phyloP scores from a whole-genome alignment of 2,113 vertebrate genomes.

The Pseudolaguvia tuberculata region DNA sequence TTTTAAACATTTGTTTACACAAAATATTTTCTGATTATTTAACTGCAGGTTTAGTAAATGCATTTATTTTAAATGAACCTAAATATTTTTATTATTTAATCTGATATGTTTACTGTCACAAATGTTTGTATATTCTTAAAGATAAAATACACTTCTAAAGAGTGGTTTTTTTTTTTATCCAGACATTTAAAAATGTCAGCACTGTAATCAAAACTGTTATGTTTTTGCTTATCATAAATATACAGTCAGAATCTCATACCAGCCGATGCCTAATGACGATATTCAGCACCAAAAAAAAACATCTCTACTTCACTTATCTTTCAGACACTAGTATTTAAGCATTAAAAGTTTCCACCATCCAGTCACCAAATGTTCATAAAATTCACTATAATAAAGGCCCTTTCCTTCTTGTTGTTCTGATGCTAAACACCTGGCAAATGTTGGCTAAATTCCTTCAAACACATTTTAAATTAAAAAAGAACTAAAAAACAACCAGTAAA shows the following conservation, averaged over 20 bases:
- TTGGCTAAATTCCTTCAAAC: conserved; percentile 18
- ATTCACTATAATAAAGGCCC: neutral
- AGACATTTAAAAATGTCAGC: too few relatives aligned
- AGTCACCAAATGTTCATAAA: neutral
- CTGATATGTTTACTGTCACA: neutral
- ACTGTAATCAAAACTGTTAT: too few relatives aligned
- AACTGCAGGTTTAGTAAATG: too few relatives aligned
- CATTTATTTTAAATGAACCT: too few relatives aligned
- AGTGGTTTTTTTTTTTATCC: neutral
- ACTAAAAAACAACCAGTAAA: neutral
- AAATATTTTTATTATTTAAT: neutral
- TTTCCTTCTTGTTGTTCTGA: neutral
- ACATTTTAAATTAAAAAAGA: neutral
- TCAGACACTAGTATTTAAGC: neutral
- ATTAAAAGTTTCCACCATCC: neutral
- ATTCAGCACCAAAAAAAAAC: neutral
- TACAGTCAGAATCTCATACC: too few relatives aligned
- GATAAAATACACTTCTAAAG: neutral
- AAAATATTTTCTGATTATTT: too few relatives aligned
- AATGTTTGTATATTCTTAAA: neutral
- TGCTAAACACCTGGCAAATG: conserved; percentile 5
- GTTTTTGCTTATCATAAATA: too few relatives aligned
- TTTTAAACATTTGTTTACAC: too few relatives aligned
- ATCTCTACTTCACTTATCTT: neutral
- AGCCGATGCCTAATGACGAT: too few relatives aligned